A percentile compares a stretch with the other conserved stretches of the same genome.
Evolutionary conservation across 2,797 vertebrate genomes (phyloP).

Genomic region (Helicolenus hilgendorfi): DNA sequence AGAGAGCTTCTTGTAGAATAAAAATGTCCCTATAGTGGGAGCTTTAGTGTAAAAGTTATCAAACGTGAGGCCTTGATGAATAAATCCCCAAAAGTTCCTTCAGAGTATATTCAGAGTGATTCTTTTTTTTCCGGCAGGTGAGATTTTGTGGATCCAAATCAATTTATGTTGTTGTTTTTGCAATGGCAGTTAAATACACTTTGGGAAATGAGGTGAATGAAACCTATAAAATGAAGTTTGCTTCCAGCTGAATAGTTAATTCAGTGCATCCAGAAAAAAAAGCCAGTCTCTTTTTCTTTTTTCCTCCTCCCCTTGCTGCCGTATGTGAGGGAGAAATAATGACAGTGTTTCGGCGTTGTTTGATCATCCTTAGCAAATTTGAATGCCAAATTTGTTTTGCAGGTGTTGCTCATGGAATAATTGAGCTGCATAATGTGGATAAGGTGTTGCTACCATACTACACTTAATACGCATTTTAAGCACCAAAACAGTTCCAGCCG

Average conservation of each 20-base stretch:
- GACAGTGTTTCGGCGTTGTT: slow-evolving; percentile 92
- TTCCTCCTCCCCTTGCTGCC: slow-evolving; percentile 61
- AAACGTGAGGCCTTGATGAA: slow-evolving; percentile 23
- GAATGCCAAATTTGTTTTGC: slow-evolving; percentile 93
- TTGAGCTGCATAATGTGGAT: slow-evolving; percentile 91
- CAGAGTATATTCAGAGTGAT: slow-evolving; percentile 39
- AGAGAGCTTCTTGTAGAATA: not conserved
- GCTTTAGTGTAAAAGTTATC: slow-evolving; percentile 21
- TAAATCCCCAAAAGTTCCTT: slow-evolving; percentile 52
- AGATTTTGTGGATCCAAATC: slow-evolving; percentile 85
- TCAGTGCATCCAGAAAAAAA: slow-evolving; percentile 83
- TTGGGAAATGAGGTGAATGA: slow-evolving; percentile 90
- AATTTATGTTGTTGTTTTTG: slow-evolving; percentile 86
- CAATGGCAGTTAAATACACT: slow-evolving; percentile 84
- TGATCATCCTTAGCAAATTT: slow-evolving; percentile 93
- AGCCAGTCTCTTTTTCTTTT: slow-evolving; percentile 59
- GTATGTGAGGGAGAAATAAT: slow-evolving; percentile 92
- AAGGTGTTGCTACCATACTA: slow-evolving; percentile 90
- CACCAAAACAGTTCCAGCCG: slow-evolving; percentile 83
- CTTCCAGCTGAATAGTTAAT: slow-evolving; percentile 92
- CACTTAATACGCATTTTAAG: slow-evolving; percentile 89
- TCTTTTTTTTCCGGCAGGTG: slow-evolving; percentile 70
- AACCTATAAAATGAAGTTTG: slow-evolving; percentile 92
- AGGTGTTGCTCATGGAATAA: slow-evolving; percentile 93
- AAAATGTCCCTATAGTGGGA: not conserved